Base-by-base conservation (phyloP, 2,113 vertebrate species). In the Oryzias melastigma region DNA sequence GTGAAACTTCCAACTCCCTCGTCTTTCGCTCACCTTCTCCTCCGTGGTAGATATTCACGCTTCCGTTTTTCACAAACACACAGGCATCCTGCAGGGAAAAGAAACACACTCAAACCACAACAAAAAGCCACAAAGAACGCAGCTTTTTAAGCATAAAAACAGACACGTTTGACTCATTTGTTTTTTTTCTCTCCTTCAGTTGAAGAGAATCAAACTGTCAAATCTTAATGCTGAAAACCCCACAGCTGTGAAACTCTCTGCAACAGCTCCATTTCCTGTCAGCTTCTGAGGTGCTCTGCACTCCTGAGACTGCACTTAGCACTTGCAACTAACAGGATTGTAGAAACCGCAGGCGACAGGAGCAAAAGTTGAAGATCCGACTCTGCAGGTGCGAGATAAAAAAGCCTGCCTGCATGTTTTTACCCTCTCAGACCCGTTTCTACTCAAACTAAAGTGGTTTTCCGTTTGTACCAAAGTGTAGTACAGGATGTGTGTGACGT, bases 21-120 rank as follows among this genome's bases (percentile, higher is more conserved):
- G 35, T 35, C 35, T 35, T 35, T 35, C 35, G 35, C 35, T 89
- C 87, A 97, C 96, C 95, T 92, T 94, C 92, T 85, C 93, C 94
- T 87, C 93, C 90, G 2, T 94, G 90, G 78, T 95, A 65, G 1
- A 93, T 81, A 87, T 93, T 88, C 53, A 79, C 62, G 56, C 92
- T 82, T 77, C 91, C 91, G 47, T 73, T 92, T 92, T 90, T 96
- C 78, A 94, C 40, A 75, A 91, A 92, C 41, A 87, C 14, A 81
- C 86, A 94, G 58, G 77, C 81, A 65, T 72, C 73, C 96, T 98
- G 69, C 43, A 61, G 29, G 46, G 29, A 70, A 85, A 15, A 35
- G 3, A 8, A 35, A 8, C 35, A 35, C 8, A 45, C 5, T 65
- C 12, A 73, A 64, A 53, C 58, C 61, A 66, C 44, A 24, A 19